phyloP scores from a whole-genome alignment of 1,140 invertebrate species.

The Bursaphelenchus mucronatus region DNA sequence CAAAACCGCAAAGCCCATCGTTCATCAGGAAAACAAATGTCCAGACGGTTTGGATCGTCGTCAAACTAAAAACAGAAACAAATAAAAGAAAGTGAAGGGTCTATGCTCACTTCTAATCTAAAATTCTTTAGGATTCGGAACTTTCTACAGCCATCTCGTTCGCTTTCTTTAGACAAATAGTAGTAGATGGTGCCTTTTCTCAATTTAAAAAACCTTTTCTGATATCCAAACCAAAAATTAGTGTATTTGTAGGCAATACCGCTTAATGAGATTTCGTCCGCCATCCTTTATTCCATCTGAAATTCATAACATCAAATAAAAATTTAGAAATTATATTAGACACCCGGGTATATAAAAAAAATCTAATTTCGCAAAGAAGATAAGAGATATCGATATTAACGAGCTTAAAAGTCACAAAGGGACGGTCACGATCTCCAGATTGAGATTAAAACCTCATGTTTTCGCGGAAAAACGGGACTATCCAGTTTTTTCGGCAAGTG shows the following conservation, averaged over 20 bases:
- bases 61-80: slow-evolving; percentile 31
- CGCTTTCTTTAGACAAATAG: slow-evolving; percentile 32
- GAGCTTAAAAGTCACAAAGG: too few species aligned
- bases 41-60: slow-evolving; percentile 27
- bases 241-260: slow-evolving; percentile 23
- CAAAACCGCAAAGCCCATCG: slow-evolving; percentile 33
- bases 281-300: not conserved
- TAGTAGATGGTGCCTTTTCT: slow-evolving; percentile 34
- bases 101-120: slow-evolving; percentile 26
- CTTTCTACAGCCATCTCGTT: slow-evolving; percentile 35
- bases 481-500: too few species aligned
- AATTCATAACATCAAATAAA: too few species aligned
- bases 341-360: too few species aligned
- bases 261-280: slow-evolving; percentile 41
- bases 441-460: too few species aligned
- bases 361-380: too few species aligned
- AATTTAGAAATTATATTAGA: too few species aligned
- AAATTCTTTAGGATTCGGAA: slow-evolving; percentile 33
- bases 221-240: slow-evolving; percentile 26
- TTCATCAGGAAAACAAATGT: slow-evolving; percentile 30
- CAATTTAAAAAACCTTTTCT: slow-evolving; percentile 42
- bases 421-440: too few species aligned
- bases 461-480: too few species aligned
- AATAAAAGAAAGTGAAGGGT: not conserved
- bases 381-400: too few species aligned